Evolutionary conservation across 2,888 invertebrate genomes (phyloP), one percentile per base, ranked within the genome.

Genomic region (Agapostemon virescens): DNA sequence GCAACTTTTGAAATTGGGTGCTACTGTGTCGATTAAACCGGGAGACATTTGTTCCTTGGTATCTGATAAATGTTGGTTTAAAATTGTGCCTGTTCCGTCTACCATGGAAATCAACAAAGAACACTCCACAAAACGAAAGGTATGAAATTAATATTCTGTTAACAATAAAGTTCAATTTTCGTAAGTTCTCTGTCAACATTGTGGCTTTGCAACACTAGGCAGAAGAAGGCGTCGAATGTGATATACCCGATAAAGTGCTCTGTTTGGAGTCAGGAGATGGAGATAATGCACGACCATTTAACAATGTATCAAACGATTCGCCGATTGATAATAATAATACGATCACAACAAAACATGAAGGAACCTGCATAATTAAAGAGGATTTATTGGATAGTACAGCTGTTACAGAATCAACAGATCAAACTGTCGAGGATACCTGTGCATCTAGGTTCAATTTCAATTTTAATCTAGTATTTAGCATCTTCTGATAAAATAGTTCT

Each of bases 11-110:
- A 77, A 86, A 64, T 58, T 87, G 15, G 89, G 90, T 69, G 71
- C 40, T 26, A 74, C 84, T 9, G 77, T 85, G 63, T 77, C 85
- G 4, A 86, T 90, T 66, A 83, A 84, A n/a, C 64, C 87, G 6
- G 87, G 86, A 30, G 89, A 91, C 64, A 80, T 87, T 66, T 90
- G 88, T 69, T 87, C 88, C n/a, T n/a, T 91, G 6, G 61, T 87
- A 52, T 85, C 85, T 20, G 75, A 87, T 55, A 88, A 85, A 83
- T 88, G 87, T 81, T 90, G 89, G 88, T 87, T 90, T 77, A 90
- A 88, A 84, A 63, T 91, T 42, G 74, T 88, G 45, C 77, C 81
- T 9, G 45, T 77, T 7, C 55, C 84, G 26, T 79, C 79, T 6
- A 77, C 20, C 6, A 80, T 84, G 79, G 79, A 81, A 42, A 75